Evolutionary conservation across 2,888 invertebrate species (phyloP).

Genomic region (Euproctis similis): DNA sequence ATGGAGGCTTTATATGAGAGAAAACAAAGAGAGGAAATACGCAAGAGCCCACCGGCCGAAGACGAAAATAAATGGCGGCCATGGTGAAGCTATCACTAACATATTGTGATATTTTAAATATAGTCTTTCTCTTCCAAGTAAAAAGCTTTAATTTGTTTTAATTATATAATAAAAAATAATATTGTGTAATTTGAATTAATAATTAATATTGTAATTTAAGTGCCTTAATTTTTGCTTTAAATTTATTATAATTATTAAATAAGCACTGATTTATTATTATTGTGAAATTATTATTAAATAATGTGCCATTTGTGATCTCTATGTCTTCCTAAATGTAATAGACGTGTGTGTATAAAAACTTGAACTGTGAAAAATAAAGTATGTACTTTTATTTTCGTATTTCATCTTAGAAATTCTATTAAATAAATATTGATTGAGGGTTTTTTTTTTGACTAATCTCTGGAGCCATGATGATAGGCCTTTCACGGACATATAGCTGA

Average conservation of each 20-base stretch:
- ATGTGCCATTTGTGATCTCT: conserved; percentile 69
- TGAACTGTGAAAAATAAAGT: no score
- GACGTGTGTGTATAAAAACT: no score
- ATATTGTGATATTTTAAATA: conserved; percentile 66
- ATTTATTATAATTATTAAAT: conserved; percentile 15
- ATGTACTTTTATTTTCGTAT: no score
- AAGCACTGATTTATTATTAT: conserved; percentile 15
- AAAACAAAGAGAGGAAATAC: conserved; percentile 43
- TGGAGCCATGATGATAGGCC: no score
- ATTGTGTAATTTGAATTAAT: conserved; percentile 7
- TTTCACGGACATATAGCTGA: no score
- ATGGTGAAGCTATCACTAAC: conserved; percentile 39
- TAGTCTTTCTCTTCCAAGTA: conserved; percentile 69
- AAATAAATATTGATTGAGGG: no score
- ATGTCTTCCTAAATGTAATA: conserved; percentile 46
- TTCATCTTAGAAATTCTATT: no score
- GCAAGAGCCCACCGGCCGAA: conserved; percentile 47
- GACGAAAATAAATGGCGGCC: conserved; percentile 66
- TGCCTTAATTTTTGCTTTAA: conserved; percentile 21
- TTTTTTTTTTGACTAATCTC: no score
- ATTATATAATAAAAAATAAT: conserved; percentile 33
- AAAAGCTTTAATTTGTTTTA: conserved; percentile 73
- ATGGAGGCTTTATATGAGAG: conserved; percentile 58
- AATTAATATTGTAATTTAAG: conserved; percentile 22
- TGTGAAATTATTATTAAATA: no score